Base-by-base conservation (phyloP, 1,140 invertebrate genomes). In the Tetragonula clypearis region DNA sequence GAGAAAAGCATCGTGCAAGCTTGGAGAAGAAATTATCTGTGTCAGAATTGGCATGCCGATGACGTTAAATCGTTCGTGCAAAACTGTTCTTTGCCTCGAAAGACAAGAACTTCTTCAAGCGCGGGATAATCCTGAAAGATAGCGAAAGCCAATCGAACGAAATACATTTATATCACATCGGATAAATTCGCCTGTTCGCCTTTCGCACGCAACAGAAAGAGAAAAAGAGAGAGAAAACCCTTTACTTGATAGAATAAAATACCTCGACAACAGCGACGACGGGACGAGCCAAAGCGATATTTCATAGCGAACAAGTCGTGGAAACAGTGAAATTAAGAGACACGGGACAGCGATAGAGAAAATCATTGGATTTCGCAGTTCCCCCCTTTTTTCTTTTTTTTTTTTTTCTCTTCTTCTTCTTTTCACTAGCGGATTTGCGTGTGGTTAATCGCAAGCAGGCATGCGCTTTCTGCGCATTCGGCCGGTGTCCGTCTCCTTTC, bases 391-490 rank as follows among this genome's bases (percentile, higher is more conserved):
- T 30, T 30, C 30, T 30, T 30, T 30, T 30, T 30, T 30, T 30
- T 30, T 30, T 30, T 30, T 30, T 30, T 30, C 1, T 30, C 1
- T 30, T 6, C 6, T 14, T 68, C 71, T 71, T 82, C 23, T 30
- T 77, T 58, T 14, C 49, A 12, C 35, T 60, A 21, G 72, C 71
- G 83, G 83, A 88, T 21, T 79, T 60, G 79, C 84, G 84, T 80
- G 84, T 81, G 81, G 71, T 69, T 88, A 83, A 90, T 90, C 87
- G 90, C 53, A 65, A 85, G 58, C 53, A 86, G 85, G 87, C 82
- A 85, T 82, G 78, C 62, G 84, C 79, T 87, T 49, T 86, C 58
- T 41, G 77, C 80, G 79, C 88, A 82, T 83, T 79, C 79, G 1
- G 30, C 30, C 30, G 30, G 30, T 30, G 68, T 6, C n/a, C 58